Conservation (phyloP, 2,888 invertebrate species). For the Ectobius pallidus region DNA sequence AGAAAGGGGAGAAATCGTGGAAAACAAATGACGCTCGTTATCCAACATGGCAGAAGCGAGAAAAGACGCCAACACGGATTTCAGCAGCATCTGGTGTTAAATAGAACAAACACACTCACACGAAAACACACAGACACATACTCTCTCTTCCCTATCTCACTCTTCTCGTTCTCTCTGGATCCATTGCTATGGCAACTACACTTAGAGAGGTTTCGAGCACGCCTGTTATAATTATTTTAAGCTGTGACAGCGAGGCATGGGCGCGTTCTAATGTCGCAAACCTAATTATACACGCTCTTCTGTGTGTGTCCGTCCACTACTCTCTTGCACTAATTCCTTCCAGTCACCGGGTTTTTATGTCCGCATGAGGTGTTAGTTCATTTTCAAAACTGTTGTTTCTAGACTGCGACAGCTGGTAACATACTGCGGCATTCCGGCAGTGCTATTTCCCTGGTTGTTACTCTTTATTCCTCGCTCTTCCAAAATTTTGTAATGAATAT, state of each 20-base stretch:
- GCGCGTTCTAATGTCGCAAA: slow-evolving; percentile 16
- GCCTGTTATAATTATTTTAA: slow-evolving; percentile 25
- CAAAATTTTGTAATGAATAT: too few relatives aligned
- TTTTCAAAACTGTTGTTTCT: too few relatives aligned
- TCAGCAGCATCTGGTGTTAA: slow-evolving; percentile 42
- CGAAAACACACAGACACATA: too few relatives aligned
- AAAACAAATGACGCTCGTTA: slow-evolving; percentile 42
- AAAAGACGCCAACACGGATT: slow-evolving; percentile 42
- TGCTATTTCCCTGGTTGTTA: too few relatives aligned
- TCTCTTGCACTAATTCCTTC: too few relatives aligned
- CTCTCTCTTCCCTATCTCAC: slow-evolving; percentile 2
- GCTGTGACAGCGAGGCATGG: not conserved
- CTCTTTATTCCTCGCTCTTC: too few relatives aligned
- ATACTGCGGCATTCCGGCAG: too few relatives aligned
- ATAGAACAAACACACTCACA: slow-evolving; percentile 36
- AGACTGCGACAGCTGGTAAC: too few relatives aligned
- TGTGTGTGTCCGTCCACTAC: too few relatives aligned
- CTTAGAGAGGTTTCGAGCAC: slow-evolving; percentile 21
- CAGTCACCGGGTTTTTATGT: not conserved
- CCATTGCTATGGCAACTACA: slow-evolving; percentile 22
- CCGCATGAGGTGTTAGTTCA: too few relatives aligned
- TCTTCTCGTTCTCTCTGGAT: not conserved
- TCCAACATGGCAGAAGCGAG: slow-evolving; percentile 39
- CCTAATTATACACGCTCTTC: slow-evolving; percentile 8
- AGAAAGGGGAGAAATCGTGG: slow-evolving; percentile 29